These are phyloP conservation scores for Spermophilus dauricus DNA, from an alignment of 2,113 vertebrate genomes.

Conservation along the genomic window DNA sequence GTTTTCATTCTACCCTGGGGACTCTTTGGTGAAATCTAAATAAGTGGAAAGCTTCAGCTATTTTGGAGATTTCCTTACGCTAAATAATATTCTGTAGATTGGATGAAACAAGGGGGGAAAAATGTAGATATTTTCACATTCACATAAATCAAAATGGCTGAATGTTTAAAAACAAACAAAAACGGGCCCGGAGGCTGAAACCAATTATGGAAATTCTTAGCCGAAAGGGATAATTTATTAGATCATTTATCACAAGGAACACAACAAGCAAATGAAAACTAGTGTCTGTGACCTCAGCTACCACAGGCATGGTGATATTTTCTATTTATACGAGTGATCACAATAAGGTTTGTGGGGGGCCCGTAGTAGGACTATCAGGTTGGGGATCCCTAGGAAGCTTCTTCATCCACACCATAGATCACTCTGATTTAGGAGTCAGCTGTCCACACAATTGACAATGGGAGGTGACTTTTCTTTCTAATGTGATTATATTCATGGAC, in stretches of 20 bases:
- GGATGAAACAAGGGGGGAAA: conserved; percentile 65
- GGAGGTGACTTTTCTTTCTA: not conserved
- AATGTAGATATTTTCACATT: conserved; percentile 79
- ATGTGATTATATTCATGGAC: not conserved
- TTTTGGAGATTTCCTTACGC: conserved; percentile 77
- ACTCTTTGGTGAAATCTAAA: conserved; percentile 83
- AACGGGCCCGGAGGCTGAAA: conserved; percentile 73
- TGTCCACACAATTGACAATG: not conserved
- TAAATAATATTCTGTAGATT: conserved; percentile 80
- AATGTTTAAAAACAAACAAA: conserved; percentile 83
- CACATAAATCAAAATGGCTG: conserved; percentile 82
- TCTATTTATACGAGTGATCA: conserved; percentile 73
- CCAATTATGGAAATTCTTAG: conserved; percentile 83
- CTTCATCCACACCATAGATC: not conserved
- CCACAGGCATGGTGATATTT: conserved; percentile 61
- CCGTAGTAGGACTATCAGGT: not conserved
- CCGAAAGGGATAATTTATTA: conserved; percentile 80
- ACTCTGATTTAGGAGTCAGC: not conserved
- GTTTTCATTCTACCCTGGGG: conserved; percentile 83
- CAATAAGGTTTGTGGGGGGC: conserved; percentile 49
- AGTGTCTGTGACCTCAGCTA: conserved; percentile 71
- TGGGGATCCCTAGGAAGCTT: not conserved
- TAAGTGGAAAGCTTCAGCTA: conserved; percentile 84
- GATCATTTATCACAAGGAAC: conserved; percentile 77
- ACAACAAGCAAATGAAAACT: conserved; percentile 70